Evolutionary conservation across 2,797 vertebrate species (phyloP).

Genomic region (Gymnodraco acuticeps): DNA sequence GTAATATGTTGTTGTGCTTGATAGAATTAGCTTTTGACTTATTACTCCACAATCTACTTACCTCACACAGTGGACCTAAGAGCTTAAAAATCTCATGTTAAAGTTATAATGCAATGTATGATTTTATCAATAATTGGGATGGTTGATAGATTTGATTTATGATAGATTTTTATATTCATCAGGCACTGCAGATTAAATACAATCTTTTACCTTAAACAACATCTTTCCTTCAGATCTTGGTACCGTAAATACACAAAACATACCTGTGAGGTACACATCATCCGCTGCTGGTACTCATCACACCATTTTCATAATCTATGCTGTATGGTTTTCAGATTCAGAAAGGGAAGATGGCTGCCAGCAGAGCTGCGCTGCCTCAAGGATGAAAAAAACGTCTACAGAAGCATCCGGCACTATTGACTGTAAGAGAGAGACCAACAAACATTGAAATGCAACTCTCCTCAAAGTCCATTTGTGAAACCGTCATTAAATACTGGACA

Average conservation of each 20-base stretch:
- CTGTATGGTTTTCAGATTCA: conserved; percentile 65
- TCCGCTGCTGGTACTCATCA: conserved; percentile 10
- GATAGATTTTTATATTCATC: background rate
- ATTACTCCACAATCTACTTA: conserved; percentile 31
- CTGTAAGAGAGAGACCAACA: conserved; percentile 18
- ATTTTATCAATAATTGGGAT: background rate
- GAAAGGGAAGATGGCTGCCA: conserved; percentile 53
- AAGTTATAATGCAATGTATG: background rate
- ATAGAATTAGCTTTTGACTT: conserved; percentile 17
- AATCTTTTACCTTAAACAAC: background rate
- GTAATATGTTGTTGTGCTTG: conserved; percentile 22
- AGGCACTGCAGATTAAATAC: conserved; percentile 1
- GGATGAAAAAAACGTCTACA: conserved; percentile 16
- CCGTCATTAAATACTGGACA: background rate
- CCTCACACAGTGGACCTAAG: background rate
- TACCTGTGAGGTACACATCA: background rate
- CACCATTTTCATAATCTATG: conserved; percentile 35
- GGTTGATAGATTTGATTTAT: background rate
- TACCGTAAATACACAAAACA: background rate
- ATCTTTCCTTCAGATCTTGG: background rate
- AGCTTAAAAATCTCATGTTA: conserved; percentile 1
- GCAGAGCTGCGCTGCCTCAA: conserved; percentile 34
- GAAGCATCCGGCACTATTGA: conserved; percentile 15
- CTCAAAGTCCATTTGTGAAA: background rate
- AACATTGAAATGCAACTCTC: conserved; percentile 29